phyloP scores from a whole-genome alignment of 2,113 vertebrate genomes.

The Trichechus manatus region DNA sequence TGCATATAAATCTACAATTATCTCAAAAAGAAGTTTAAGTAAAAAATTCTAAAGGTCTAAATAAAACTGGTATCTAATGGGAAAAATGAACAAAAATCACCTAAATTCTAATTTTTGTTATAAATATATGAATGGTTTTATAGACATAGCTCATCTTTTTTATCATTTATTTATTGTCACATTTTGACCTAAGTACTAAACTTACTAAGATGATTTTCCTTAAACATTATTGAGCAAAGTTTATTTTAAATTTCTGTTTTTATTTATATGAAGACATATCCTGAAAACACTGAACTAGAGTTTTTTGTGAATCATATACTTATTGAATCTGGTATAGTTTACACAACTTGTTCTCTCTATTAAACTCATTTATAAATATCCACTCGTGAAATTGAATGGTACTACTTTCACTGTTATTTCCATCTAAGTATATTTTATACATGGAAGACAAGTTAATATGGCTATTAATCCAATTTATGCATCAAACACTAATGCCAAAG shows the following conservation, averaged over 20 bases:
- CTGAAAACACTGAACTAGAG: background rate
- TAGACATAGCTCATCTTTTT: background rate
- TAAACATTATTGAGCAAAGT: background rate
- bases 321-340: conserved; percentile 31
- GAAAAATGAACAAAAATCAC: background rate
- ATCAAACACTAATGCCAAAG: too few relatives aligned
- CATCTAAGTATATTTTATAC: background rate
- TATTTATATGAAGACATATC: background rate
- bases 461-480: too few relatives aligned
- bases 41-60: background rate
- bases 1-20: too few relatives aligned
- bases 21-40: background rate
- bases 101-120: background rate
- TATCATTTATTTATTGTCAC: background rate
- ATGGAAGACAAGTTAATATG: too few relatives aligned
- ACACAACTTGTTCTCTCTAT: background rate
- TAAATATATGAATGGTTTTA: background rate
- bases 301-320: background rate
- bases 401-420: background rate
- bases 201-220: background rate
- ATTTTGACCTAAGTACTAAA: background rate
- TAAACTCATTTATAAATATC: conserved; percentile 42
- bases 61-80: background rate
- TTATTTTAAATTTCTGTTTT: conserved; percentile 12
- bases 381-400: background rate